Conservation (phyloP, 2,113 vertebrate species). For the Greenwoodochromis staneri region DNA sequence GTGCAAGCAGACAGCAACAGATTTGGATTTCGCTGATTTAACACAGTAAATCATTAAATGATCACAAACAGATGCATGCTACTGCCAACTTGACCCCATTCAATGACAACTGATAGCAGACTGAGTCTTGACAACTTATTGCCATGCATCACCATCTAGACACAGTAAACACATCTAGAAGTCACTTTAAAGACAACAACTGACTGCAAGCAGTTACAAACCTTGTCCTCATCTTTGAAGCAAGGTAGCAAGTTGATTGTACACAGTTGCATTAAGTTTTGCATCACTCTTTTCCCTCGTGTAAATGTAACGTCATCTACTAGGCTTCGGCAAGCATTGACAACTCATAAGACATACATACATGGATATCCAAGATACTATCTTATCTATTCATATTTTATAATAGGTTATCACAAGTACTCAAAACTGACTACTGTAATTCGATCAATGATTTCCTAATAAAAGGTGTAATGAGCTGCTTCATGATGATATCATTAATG, state of each 20-base stretch:
- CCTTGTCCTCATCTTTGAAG: background rate
- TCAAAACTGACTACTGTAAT: background rate
- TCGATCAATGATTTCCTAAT: background rate
- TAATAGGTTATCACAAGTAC: background rate
- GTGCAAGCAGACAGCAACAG: background rate
- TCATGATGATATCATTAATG: background rate
- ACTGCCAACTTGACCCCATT: background rate
- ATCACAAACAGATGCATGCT: background rate
- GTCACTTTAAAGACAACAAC: background rate
- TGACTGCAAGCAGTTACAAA: background rate
- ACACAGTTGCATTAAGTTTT: background rate
- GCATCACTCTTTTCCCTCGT: background rate
- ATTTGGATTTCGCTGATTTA: background rate
- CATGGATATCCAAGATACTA: background rate
- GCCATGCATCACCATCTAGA: background rate
- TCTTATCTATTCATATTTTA: background rate
- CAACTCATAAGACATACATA: background rate
- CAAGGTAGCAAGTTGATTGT: background rate
- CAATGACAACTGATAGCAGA: background rate
- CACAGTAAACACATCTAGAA: background rate
- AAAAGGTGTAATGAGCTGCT: background rate
- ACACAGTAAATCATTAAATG: background rate
- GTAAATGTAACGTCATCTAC: background rate
- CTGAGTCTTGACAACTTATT: background rate
- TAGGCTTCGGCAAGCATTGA: background rate